A percentile compares a stretch with the other conserved stretches of the same genome.
Conservation (phyloP, 2,113 vertebrate genomes). For the Brachyhypopomus gauderio region DNA sequence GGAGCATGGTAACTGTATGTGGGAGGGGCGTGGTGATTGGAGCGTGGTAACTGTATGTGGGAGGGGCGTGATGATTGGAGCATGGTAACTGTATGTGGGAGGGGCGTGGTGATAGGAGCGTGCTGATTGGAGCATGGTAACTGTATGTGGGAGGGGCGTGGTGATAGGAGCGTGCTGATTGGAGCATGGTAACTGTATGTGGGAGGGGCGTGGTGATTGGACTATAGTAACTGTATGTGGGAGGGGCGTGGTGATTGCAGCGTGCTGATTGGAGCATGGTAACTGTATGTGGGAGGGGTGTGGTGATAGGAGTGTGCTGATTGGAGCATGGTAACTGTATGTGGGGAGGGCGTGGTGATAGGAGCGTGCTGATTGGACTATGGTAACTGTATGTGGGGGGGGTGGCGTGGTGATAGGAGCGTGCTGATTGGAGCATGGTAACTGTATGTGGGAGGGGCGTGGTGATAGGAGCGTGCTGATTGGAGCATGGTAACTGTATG, state of each 20-base stretch:
- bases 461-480: no score
- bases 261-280: constrained; percentile 22
- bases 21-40: no score
- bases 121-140: no score
- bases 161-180: no score
- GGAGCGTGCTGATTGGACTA: constrained; percentile 24
- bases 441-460: constrained; percentile 49
- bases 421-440: no score
- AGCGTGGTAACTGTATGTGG: constrained; percentile 56
- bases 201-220: constrained; percentile 49
- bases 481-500: constrained; percentile 53
- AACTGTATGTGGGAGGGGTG: constrained; percentile 62
- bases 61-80: constrained; percentile 2
- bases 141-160: constrained; percentile 50
- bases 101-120: background rate
- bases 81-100: constrained; percentile 62
- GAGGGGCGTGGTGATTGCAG: no score
- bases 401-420: background rate
- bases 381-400: constrained; percentile 63
- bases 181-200: constrained; percentile 55
- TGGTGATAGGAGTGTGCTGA: background rate
- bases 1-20: constrained; percentile 37
- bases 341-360: constrained; percentile 49
- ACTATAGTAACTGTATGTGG: constrained; percentile 51
- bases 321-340: constrained; percentile 41